A percentile compares a stretch with the other conserved stretches of the same genome.
These are phyloP conservation scores for Drosophila parvula DNA, from an alignment of 1,140 invertebrate genomes.

Conservation along the genomic window DNA sequence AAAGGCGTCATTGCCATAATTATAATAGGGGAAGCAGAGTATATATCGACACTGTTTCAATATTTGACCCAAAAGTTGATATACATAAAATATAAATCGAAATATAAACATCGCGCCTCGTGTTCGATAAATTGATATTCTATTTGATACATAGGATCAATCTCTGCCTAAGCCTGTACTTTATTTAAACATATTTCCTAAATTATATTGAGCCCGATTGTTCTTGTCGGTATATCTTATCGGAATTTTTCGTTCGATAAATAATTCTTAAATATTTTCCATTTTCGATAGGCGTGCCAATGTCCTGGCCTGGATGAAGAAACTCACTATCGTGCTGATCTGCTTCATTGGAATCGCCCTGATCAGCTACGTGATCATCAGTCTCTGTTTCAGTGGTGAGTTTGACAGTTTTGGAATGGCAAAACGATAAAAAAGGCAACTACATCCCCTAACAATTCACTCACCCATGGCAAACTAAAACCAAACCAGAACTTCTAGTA, in stretches of 20 bases:
- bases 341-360: slow-evolving; percentile 81
- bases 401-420: slow-evolving; percentile 14
- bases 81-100: no score
- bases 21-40: background rate
- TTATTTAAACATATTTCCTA: no score
- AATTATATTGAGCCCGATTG: no score
- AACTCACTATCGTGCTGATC: slow-evolving; percentile 77
- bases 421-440: slow-evolving; percentile 15
- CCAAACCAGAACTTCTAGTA: background rate
- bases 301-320: slow-evolving; percentile 82
- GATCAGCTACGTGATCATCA: slow-evolving; percentile 80
- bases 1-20: background rate
- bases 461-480: slow-evolving; percentile 59
- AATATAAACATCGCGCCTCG: no score
- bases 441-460: slow-evolving; percentile 67
- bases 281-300: slow-evolving; percentile 68
- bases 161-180: no score
- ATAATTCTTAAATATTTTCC: slow-evolving; percentile 3
- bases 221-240: no score
- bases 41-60: no score
- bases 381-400: slow-evolving; percentile 82
- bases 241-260: no score
- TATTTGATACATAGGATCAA: no score
- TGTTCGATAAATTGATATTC: no score
- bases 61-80: no score